Conservation (phyloP, 2,797 vertebrate genomes). For the Setipinna tenuifilis region DNA sequence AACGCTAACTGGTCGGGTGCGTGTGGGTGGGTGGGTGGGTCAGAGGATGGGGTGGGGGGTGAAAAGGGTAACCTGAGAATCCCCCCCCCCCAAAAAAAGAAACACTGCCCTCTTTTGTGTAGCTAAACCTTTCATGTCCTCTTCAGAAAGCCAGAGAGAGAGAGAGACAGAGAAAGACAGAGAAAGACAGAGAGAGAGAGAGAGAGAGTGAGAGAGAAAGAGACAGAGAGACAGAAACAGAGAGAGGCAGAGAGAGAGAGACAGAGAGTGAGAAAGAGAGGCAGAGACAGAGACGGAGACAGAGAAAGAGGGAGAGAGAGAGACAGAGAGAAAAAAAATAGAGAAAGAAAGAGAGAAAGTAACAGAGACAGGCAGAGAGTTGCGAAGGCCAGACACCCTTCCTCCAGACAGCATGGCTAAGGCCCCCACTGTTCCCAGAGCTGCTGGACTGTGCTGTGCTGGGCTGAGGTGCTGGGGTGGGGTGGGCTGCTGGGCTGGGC, state of each 20-base stretch:
- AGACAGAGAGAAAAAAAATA: too few species aligned
- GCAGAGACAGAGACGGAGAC: too few species aligned
- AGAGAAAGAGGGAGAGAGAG: not conserved
- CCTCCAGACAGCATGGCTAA: not conserved
- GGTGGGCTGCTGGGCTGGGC: too few species aligned
- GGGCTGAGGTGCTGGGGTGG: too few species aligned
- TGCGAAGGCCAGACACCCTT: not conserved
- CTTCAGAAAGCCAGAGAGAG: slow-evolving; percentile 52
- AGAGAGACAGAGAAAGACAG: slow-evolving; percentile 26
- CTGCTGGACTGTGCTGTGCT: not conserved
- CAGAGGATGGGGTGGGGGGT: not conserved
- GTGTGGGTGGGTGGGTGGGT: not conserved
- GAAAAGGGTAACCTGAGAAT: slow-evolving; percentile 64
- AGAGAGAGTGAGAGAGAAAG: not conserved
- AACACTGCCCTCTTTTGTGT: slow-evolving; percentile 61
- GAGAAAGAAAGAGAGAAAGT: not conserved
- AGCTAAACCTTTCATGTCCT: slow-evolving; percentile 65
- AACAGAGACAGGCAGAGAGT: not conserved
- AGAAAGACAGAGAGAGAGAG: not conserved
- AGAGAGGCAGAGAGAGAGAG: too few species aligned
- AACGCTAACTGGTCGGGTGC: slow-evolving; percentile 55
- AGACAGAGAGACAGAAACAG: too few species aligned
- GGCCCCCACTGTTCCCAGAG: slow-evolving; percentile 33
- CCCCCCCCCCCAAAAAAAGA: slow-evolving; percentile 67
- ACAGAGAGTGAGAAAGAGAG: not conserved